Evolutionary conservation across 2,797 vertebrate species (phyloP), one percentile per base, ranked within the genome.

Genomic region (Centropyge bicolor): DNA sequence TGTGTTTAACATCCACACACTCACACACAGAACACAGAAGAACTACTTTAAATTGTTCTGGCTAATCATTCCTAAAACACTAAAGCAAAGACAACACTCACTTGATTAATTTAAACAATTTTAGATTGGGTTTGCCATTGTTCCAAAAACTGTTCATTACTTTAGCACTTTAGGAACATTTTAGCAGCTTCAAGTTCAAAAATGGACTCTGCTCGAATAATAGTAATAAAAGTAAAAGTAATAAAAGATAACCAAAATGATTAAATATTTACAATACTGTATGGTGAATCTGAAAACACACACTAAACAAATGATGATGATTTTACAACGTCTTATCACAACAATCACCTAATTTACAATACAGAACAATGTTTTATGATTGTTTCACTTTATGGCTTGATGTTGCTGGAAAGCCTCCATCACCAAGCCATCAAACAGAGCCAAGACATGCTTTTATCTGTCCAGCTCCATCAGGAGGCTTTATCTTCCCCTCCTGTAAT

Each of bases 401-500:
- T 51, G 36, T 36, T 64, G 62, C 49, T 55, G 16, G 35, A 48
- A 0, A 0, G 0, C 20, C 41, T 60, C 20, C 43, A 55, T 3
- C 19, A 19, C 35, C 14, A 55, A 46, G 5, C 48, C 54, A 65
- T 55, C 6, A 17, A 66, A 56, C 35, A 68, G 35, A 55, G n/a
- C 1, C 24, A 27, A 35, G 27, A 31, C 27, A 31, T 31, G 27
- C 11, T 55, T 48, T 31, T 14, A 55, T 56, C 14, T 27, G 43
- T 40, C 35, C 35, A 8, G 27, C 36, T 56, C 27, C 51, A 45
- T 93, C 85, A 90, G 13, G 83, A 78, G n/a, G 67, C 38, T 55
- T 90, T 85, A 59, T 88, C 91, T 20, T 96, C 96, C 65, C 96
- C 97, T 0, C 98, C 98, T 0, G 98, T 99, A 43, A 99, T 87